Conservation (phyloP, 1,140 invertebrate genomes). For the Bombus terrestris region DNA sequence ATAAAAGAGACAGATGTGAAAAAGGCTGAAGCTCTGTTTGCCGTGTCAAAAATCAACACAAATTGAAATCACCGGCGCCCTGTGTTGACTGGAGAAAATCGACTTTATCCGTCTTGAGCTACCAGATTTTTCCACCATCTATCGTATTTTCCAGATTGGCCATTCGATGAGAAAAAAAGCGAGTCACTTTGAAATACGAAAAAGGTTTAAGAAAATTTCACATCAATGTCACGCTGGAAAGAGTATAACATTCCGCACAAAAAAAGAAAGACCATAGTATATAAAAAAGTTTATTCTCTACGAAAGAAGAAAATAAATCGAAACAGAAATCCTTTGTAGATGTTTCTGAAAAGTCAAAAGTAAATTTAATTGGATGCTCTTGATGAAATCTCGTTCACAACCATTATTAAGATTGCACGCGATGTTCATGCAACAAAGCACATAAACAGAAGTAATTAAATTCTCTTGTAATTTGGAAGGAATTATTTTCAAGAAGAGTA, state of each 20-base stretch:
- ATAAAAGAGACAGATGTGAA: slow-evolving; percentile 70
- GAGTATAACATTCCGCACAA: background rate
- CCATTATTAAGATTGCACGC: background rate
- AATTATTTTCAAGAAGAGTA: background rate
- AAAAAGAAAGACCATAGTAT: background rate
- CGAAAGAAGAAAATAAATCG: background rate
- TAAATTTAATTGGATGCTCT: background rate
- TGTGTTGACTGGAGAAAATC: slow-evolving; percentile 73
- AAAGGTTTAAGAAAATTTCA: background rate
- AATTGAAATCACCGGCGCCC: slow-evolving; percentile 78
- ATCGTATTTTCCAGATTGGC: slow-evolving; percentile 42
- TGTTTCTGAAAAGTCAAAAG: background rate
- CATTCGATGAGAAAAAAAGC: slow-evolving; percentile 20
- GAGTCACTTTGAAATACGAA: background rate
- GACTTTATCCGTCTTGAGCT: slow-evolving; percentile 59
- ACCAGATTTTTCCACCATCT: slow-evolving; percentile 45
- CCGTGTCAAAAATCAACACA: slow-evolving; percentile 80
- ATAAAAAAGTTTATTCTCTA: background rate
- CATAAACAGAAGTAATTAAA: background rate
- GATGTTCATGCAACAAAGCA: background rate
- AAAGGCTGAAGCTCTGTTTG: slow-evolving; percentile 75
- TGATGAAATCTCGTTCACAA: background rate
- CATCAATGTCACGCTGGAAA: background rate
- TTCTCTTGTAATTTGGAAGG: background rate
- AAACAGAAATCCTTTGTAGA: background rate